Conservation (phyloP, 2,888 invertebrate genomes). For the Cheiracanthium punctorium region DNA sequence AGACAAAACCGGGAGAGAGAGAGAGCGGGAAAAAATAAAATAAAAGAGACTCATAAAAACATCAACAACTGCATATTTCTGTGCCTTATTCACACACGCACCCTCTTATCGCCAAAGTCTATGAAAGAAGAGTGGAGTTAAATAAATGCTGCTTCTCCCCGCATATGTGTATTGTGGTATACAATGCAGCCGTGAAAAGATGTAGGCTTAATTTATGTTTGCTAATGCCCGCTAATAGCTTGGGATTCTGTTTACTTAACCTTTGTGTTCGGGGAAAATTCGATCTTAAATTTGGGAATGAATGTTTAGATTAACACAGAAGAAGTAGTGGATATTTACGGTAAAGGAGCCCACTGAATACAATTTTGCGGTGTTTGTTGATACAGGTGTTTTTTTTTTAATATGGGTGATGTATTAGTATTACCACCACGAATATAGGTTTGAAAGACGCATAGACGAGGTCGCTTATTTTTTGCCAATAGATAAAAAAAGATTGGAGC, state of each 20-base stretch:
- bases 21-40: background rate
- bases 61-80: background rate
- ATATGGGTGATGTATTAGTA: no score
- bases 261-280: background rate
- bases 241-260: background rate
- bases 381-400: no score
- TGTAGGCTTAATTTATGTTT: constrained; percentile 35
- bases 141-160: background rate
- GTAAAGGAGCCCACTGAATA: no score
- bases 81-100: background rate
- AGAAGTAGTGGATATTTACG: no score
- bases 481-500: no score
- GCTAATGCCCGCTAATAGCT: constrained; percentile 32
- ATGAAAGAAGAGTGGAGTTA: background rate
- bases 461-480: no score
- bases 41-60: no score
- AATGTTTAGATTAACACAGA: no score
- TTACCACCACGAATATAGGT: no score
- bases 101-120: background rate
- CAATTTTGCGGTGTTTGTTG: background rate
- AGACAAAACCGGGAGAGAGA: background rate
- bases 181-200: constrained; percentile 4
- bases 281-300: background rate
- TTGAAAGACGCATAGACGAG: no score
- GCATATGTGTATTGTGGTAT: no score